Conservation (phyloP, 2,113 vertebrate species). For the Quiscalus mexicanus region DNA sequence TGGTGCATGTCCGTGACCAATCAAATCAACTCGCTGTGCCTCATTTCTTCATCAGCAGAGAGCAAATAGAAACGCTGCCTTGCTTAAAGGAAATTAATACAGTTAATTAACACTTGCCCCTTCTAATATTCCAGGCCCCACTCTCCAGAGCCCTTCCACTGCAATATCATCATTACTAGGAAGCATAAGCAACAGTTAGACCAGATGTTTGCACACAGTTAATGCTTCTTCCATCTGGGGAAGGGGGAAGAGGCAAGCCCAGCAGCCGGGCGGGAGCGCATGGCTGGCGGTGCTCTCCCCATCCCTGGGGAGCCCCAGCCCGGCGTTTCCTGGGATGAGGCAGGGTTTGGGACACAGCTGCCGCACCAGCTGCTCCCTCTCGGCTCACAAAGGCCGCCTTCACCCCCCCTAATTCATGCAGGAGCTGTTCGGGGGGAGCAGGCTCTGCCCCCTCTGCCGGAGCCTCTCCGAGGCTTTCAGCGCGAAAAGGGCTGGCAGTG, state of each 20-base stretch:
- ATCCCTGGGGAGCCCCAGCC: background rate
- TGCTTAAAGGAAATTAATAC: background rate
- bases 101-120: background rate
- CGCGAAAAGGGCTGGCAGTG: background rate
- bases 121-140: background rate
- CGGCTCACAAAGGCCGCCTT: constrained; percentile 22
- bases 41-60: background rate
- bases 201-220: constrained; percentile 28
- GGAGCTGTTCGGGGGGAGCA: background rate
- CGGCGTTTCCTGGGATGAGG: background rate
- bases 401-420: background rate
- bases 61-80: background rate
- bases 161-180: background rate
- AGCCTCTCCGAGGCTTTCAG: background rate
- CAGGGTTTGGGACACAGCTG: constrained; percentile 55
- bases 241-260: background rate
- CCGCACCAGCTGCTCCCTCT: constrained; percentile 60
- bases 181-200: constrained; percentile 31
- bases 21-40: background rate
- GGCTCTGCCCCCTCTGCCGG: background rate
- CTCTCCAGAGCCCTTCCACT: background rate
- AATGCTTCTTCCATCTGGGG: background rate
- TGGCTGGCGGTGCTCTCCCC: background rate
- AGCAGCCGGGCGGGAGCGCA: background rate
- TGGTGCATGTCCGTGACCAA: background rate